Percentiles rank a stretch among this genome's conserved stretches.
Conservation (phyloP, 1,140 invertebrate species). For the Physella acuta region DNA sequence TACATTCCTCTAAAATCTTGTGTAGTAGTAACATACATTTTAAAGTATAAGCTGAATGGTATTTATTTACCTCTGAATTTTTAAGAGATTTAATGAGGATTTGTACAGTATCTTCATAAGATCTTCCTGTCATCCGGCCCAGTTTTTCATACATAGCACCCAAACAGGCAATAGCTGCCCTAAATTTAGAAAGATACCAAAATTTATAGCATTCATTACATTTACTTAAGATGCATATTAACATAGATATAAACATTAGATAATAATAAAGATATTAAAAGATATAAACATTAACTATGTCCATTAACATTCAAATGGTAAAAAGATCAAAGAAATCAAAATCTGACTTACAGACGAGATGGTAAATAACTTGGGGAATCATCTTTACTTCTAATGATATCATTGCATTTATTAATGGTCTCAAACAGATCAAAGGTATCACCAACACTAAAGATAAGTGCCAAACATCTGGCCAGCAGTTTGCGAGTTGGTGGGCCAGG, state of each 20-base stretch:
- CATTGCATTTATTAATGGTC: conserved; percentile 97
- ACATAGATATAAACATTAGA: no score
- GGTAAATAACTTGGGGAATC: conserved; percentile 92
- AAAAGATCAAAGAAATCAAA: no score
- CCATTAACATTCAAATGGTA: no score
- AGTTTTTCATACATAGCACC: conserved; percentile 97
- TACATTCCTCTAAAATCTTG: neutral
- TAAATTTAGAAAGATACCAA: no score
- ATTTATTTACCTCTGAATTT: conserved; percentile 80
- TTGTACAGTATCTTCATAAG: conserved; percentile 95
- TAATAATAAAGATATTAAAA: no score
- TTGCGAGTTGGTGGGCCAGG: conserved; percentile 90
- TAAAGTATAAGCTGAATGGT: no score
- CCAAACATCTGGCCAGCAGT: conserved; percentile 88
- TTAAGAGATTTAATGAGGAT: conserved; percentile 87
- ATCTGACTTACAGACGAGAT: conserved; percentile 88
- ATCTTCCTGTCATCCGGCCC: conserved; percentile 96
- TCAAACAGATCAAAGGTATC: conserved; percentile 96
- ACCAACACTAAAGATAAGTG: conserved; percentile 93
- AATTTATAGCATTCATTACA: no score
- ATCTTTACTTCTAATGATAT: conserved; percentile 94
- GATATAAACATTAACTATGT: no score
- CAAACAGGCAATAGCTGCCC: conserved; percentile 93
- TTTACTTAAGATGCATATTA: no score
- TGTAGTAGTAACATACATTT: neutral